These are phyloP conservation scores for Brachionus plicatilis DNA, from an alignment of 1,140 invertebrate genomes.

Conservation along the genomic window DNA sequence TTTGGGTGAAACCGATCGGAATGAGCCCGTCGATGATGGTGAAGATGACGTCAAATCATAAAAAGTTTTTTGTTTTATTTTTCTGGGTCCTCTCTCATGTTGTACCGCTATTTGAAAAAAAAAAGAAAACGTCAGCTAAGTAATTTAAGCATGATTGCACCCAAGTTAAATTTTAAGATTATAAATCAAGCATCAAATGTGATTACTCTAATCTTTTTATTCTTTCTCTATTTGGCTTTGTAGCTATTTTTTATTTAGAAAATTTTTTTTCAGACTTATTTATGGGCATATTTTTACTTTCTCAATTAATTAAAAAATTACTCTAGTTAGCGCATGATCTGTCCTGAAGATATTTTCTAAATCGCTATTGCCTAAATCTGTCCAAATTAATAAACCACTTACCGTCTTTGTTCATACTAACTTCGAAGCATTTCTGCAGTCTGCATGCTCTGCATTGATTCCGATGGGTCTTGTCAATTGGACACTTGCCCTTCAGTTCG, in stretches of 20 bases:
- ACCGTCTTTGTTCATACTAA: constrained; percentile 98
- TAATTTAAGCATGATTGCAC: not conserved
- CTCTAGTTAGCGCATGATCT: not conserved
- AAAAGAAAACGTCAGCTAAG: not conserved
- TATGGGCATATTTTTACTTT: not conserved
- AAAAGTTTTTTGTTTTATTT: constrained; percentile 47
- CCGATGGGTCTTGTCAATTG: constrained; percentile 90
- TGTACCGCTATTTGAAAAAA: constrained; percentile 56
- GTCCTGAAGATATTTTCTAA: not conserved
- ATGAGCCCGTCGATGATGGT: not conserved
- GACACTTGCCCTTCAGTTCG: constrained; percentile 63
- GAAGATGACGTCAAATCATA: not conserved
- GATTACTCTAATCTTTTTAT: not conserved
- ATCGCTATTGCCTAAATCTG: not conserved
- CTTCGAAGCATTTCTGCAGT: constrained; percentile 90
- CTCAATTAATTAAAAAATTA: not conserved
- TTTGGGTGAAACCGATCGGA: not conserved
- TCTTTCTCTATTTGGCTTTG: not conserved
- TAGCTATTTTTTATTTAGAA: constrained; percentile 28
- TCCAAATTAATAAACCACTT: constrained; percentile 41
- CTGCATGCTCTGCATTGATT: constrained; percentile 95
- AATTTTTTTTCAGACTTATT: not conserved
- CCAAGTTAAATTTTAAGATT: not conserved
- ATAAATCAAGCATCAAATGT: constrained; percentile 6
- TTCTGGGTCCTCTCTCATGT: constrained; percentile 62